Evolutionary conservation across 2,113 vertebrate genomes (phyloP).

Genomic region (Pholis gunnellus): DNA sequence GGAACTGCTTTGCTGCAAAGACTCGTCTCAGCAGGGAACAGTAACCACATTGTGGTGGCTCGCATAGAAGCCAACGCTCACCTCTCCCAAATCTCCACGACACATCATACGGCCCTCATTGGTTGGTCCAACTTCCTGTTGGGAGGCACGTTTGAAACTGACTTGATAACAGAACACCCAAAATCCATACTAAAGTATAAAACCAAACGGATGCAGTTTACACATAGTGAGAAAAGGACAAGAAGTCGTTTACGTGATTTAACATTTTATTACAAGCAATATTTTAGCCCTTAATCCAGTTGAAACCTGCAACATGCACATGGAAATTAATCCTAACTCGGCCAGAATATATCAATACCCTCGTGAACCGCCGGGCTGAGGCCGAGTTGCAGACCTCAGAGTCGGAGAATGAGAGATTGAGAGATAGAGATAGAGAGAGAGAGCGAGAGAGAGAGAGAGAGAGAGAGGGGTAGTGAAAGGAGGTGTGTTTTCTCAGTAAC

Average conservation of each 20-base stretch:
- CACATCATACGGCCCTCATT: neutral
- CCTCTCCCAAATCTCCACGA: no score
- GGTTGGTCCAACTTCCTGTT: neutral
- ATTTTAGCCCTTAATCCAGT: neutral
- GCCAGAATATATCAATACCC: neutral
- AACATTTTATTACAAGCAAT: neutral
- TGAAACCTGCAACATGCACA: neutral
- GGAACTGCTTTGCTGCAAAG: no score
- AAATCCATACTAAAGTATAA: neutral
- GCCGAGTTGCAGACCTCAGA: constrained; percentile 30
- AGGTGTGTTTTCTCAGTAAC: constrained; percentile 53
- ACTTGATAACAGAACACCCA: neutral
- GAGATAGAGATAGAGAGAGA: neutral
- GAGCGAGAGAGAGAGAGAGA: neutral
- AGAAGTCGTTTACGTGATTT: no score
- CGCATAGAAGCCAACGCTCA: no score
- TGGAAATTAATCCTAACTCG: constrained; percentile 2
- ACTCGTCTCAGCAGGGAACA: no score
- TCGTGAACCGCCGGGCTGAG: neutral
- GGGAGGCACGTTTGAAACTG: neutral
- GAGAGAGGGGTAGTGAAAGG: neutral
- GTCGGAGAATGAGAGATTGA: constrained; percentile 31
- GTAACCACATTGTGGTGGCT: no score
- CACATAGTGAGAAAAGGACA: neutral
- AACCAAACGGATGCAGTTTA: neutral